phyloP scores from a whole-genome alignment of 2,888 invertebrate species.

The Drosophila algonquin region DNA sequence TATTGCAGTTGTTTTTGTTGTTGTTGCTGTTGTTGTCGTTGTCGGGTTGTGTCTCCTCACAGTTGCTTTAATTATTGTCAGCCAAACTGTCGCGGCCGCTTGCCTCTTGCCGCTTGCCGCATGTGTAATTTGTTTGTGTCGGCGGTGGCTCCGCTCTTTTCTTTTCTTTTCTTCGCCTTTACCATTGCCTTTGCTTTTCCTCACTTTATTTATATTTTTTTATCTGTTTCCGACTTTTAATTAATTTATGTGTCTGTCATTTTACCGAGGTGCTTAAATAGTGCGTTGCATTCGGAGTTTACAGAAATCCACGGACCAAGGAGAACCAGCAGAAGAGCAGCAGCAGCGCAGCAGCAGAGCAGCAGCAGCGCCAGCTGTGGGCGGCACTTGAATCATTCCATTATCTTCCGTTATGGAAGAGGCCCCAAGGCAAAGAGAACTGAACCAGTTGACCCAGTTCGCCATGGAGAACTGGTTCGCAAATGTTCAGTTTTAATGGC shows the following conservation, averaged over 20 bases:
- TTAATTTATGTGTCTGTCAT: slow-evolving; percentile 68
- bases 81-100: slow-evolving; percentile 57
- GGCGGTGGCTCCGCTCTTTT: slow-evolving; percentile 13
- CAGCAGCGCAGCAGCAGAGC: too few species aligned
- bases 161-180: slow-evolving; percentile 28
- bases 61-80: slow-evolving; percentile 77
- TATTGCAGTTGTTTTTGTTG: not conserved
- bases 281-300: slow-evolving; percentile 22
- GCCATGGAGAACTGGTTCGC: not conserved
- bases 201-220: slow-evolving; percentile 63
- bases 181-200: slow-evolving; percentile 14
- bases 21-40: slow-evolving; percentile 13
- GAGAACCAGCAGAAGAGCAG: not conserved
- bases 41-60: slow-evolving; percentile 29
- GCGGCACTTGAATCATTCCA: slow-evolving; percentile 5
- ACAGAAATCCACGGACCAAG: not conserved
- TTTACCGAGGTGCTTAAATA: slow-evolving; percentile 47
- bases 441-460: not conserved
- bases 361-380: not conserved
- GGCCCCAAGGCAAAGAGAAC: not conserved
- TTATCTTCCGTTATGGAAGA: slow-evolving; percentile 7
- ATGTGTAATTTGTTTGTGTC: slow-evolving; percentile 40
- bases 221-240: slow-evolving; percentile 78
- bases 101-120: slow-evolving; percentile 34
- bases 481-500: not conserved